Evolutionary conservation across 2,113 vertebrate genomes (phyloP), one percentile per base, ranked within the genome.

Genomic region (Rhegmatorhina hoffmannsi): DNA sequence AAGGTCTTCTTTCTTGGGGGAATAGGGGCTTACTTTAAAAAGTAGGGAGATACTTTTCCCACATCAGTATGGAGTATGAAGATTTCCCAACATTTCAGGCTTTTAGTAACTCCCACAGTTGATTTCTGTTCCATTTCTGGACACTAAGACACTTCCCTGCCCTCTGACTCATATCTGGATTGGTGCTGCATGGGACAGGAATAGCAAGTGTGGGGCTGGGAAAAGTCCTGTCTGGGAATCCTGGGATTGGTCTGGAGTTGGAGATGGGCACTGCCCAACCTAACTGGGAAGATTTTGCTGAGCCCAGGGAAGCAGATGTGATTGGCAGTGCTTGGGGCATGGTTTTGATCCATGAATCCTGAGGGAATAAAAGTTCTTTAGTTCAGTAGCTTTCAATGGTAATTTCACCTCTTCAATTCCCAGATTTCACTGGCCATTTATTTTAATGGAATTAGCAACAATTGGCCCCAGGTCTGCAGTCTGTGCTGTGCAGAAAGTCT

Each of bases 21-120:
- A 18, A 11, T 18, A 11, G 7, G 3, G 5, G 9, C 5, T 43
- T 28, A 21, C 1, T 4, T 3, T 29, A 2, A 2, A 43, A 50
- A 43, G 12, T 14, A 43, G 2, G 13, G 23, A 43, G 23, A 21
- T 13, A 10, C 6, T 63, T 43, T 21, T 53, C 24, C 7, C 25
- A 13, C 2, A 23, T 2, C 18, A 23, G 7, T 1, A 14, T 2
- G 1, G 24, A 29, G 5, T 1, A 14, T 3, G 1, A 25, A 29
- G 6, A 23, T 6, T 44, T 79, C 5, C 10, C 11, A 13, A 4
- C 10, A 23, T 34, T 23, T 53, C 47, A 53, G 38, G 31, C 11
- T 44, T 64, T 44, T 24, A 40, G 3, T 6, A 77, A 19, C 4
- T 19, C 2, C 34, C 50, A 8, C 14, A 2, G 4, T 5, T 38